phyloP scores from a whole-genome alignment of 1,140 invertebrate species.

The Armadillidium nasatum region DNA sequence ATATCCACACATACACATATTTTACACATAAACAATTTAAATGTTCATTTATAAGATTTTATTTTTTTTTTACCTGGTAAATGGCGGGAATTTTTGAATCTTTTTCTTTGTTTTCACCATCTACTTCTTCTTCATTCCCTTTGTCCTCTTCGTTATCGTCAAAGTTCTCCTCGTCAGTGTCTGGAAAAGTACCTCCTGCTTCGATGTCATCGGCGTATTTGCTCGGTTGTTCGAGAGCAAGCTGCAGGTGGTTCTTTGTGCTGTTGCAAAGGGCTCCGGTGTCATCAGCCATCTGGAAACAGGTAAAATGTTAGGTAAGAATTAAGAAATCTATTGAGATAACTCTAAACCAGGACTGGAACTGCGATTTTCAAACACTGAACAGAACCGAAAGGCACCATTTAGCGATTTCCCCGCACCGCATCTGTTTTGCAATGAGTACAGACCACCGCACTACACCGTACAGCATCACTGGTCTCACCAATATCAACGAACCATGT shows the following conservation, averaged over 20 bases:
- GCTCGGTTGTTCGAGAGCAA: neutral
- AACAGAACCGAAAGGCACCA: no score
- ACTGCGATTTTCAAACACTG: no score
- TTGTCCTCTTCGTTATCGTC: neutral
- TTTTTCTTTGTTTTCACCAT: neutral
- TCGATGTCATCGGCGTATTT: neutral
- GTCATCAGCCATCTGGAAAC: neutral
- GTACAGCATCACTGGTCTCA: no score
- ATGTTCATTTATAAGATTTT: neutral
- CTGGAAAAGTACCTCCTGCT: neutral
- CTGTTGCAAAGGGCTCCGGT: neutral
- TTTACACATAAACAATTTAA: neutral
- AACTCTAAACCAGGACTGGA: no score
- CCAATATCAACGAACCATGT: no score
- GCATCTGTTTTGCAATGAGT: no score
- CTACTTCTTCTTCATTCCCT: neutral
- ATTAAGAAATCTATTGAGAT: no score
- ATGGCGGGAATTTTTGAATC: neutral
- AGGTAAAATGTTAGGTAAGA: no score
- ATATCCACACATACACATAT: neutral
- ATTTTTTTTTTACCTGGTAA: neutral
- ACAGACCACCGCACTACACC: no score
- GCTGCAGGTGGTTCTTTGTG: neutral
- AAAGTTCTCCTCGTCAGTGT: neutral
- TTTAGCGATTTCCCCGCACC: no score